Base-by-base conservation (phyloP, 1,140 invertebrate genomes). In the Rhagoletis pomonella region DNA sequence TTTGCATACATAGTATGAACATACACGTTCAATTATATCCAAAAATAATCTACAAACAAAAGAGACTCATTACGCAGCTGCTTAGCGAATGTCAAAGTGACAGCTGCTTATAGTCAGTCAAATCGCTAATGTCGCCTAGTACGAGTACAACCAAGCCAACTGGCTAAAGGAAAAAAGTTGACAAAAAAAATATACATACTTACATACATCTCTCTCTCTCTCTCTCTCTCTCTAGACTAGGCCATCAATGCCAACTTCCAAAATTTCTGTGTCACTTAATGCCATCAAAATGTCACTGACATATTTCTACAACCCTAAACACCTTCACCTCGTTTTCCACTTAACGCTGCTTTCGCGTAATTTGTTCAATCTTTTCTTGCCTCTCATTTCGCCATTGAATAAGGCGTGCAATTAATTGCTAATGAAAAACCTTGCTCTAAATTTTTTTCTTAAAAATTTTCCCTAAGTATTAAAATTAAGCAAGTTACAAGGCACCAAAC, bases 71-170 rank as follows among this genome's bases (percentile, higher is more conserved):
- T 44, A 42, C 69, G 44, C 69, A 73, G 69, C 69, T 47, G 69
- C 69, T 73, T 73, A 73, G 9, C 17, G 69, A 77, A 77, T 88
- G 88, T 81, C 84, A 89, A 88, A 87, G 86, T 88, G 77, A 88
- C 88, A 87, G 88, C 88, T 89, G 87, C 73, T 87, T 84, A 58
- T 44, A 77, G 58, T 87, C 88, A 67, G 17, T 77, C 69, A 87
- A 59, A 77, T 64, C 42, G 39, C 39, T 64, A 65, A 86, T 29
- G 29, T 29, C 58, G 17, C 85, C 29, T 29, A 29, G 29, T 62
- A 86, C 47, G 59, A 55, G n/a, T 39, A 85, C n/a, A 58, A 59
- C 4, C 44, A n/a, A 73, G 39, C 44, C 29, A 29, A 29, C 29
- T 29, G 29, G 39, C 67, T 47, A 14, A 44, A 73, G 44, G 10